Evolutionary conservation across 1,140 invertebrate species (phyloP), one percentile per base, ranked within the genome.

Genomic region (Tribolium castaneum): DNA sequence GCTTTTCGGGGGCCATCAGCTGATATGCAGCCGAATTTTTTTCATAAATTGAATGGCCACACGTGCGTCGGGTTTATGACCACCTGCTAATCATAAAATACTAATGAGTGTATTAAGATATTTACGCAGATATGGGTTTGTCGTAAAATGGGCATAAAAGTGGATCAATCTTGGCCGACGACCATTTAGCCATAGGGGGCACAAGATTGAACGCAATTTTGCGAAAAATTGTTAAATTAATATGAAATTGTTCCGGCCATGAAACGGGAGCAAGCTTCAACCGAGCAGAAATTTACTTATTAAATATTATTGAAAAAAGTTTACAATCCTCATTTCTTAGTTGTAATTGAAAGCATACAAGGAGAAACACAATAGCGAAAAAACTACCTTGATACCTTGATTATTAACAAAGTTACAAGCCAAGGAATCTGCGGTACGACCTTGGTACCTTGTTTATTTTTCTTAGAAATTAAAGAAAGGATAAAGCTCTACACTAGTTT

Each of bases 21-120:
- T 30, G 25, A 30, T 30, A 30, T 6, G 25, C 6, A 30, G 16
- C 16, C 25, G 9, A 34, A 16, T 72, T 72, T 22, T 22, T 51
- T 22, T 51, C 25, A 19, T 19, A 19, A n/a, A 51, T 16, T 72
- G 70, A 50, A 51, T 72, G 39, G 25, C 70, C 39, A 72, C 70
- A 51, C 70, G 70, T 72, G 70, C 54, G 54, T 22, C 22, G 19
- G 25, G 25, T 59, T 59, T 59, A 59, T 59, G 54, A 30, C 54
- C 54, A 59, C 19, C 54, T 59, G 54, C 19, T 59, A 59, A 59
- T 59, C 54, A 59, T 59, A 59, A 59, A 59, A 59, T 59, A 59
- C 54, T 59, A 59, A 59, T 59, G 54, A 59, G 7, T 9, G 54
- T 59, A 59, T 59, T 59, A 59, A 59, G 22, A 59, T 59, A 22